Base-by-base conservation (phyloP, 2,113 vertebrate genomes). In the Gambusia holbrooki region DNA sequence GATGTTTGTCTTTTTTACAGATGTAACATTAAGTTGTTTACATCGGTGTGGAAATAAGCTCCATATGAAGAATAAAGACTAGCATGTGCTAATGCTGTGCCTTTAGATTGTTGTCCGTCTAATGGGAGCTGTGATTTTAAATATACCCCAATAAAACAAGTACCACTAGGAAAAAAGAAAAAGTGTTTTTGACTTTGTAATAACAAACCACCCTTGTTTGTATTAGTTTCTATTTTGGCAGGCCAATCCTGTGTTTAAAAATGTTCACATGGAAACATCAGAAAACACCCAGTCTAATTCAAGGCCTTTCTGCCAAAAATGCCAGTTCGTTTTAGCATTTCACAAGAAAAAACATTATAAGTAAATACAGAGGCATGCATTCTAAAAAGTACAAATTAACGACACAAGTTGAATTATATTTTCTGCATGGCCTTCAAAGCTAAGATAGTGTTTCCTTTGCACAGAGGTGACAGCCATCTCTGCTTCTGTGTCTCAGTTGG, bases 271-370 rank as follows among this genome's bases (percentile, higher is more conserved):
- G 84, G 77, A 78, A 88, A 62, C 69, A 84, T 67, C 29, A 86
- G 90, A 88, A 92, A 92, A 92, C 79, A 86, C 89, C 92, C 79
- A 27, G 48, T 82, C 51, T 64, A 63, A 37, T 67, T 77, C 27
- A 75, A 35, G 65, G 48, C n/a, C 30, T 66, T 64, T 71, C 29
- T 83, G 58, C 62, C 73, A 58, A 58, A 66, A 25, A 77, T 62
- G 71, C 28, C 17, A 7, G 25, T 3, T 33, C 27, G 14, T 70
- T 70, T 33, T 62, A 76, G 61, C 45, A 71, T 17, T 54, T 13
- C 51, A 58, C 0, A 76, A 5, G 42, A 62, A 17, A 63, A 68
- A n/a, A 4, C 68, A 61, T 42, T 60, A 27, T 32, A 10, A 32
- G 19, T 60, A n/a, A 48, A 27, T 28, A 40, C 14, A 27, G 30